These are phyloP conservation scores for Urocolius indicus DNA, from an alignment of 2,113 vertebrate species.

Conservation along the genomic window DNA sequence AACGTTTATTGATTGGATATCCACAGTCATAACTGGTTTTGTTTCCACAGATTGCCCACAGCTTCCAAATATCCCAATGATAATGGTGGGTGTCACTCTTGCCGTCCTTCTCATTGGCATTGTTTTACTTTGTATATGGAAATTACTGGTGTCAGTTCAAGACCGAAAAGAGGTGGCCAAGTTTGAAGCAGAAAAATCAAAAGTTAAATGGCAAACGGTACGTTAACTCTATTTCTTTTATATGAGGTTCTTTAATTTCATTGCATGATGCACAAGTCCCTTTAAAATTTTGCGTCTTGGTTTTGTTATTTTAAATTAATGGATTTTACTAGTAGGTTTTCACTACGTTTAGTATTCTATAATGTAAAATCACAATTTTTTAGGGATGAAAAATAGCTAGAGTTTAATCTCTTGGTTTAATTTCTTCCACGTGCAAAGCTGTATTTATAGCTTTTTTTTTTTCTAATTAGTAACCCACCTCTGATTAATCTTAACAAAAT, in stretches of 20 bases:
- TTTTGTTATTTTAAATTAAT: background rate
- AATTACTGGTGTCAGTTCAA: slow-evolving; percentile 92
- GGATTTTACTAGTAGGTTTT: background rate
- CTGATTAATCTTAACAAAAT: background rate
- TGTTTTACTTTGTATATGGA: slow-evolving; percentile 91
- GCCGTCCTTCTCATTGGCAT: slow-evolving; percentile 92
- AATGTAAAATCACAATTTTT: background rate
- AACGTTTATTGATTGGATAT: background rate
- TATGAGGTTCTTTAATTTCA: background rate
- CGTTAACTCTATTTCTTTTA: slow-evolving; percentile 9
- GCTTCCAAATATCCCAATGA: slow-evolving; percentile 89
- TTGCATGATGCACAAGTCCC: background rate
- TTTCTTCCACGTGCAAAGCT: background rate
- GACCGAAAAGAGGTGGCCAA: slow-evolving; percentile 96
- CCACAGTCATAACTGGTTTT: background rate
- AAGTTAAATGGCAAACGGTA: slow-evolving; percentile 97
- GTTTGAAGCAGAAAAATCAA: slow-evolving; percentile 94
- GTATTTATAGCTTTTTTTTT: background rate
- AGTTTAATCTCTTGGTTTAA: background rate
- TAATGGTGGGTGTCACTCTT: slow-evolving; percentile 90
- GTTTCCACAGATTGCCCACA: slow-evolving; percentile 86
- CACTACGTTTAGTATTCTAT: background rate
- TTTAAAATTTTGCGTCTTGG: background rate
- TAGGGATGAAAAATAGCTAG: background rate
- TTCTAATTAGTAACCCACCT: background rate